Evolutionary conservation across 2,113 vertebrate genomes (phyloP).

Genomic region (Pholis gunnellus): DNA sequence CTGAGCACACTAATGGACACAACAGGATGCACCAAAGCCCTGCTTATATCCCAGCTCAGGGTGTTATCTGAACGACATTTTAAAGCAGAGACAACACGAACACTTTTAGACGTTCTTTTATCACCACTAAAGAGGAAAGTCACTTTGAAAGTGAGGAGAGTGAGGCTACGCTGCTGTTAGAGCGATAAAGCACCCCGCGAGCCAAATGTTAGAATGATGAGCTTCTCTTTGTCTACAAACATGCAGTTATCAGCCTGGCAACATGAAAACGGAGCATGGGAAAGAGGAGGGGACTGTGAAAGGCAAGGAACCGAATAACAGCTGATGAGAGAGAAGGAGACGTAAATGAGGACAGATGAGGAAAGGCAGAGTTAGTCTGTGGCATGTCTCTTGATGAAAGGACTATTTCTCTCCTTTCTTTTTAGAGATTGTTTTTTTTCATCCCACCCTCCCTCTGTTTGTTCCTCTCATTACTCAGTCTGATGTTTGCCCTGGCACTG

Average conservation of each 20-base stretch:
- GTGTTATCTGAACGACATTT: slow-evolving; percentile 14
- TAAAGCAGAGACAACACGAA: slow-evolving; percentile 6
- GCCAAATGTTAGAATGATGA: slow-evolving; percentile 11
- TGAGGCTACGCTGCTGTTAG: not conserved
- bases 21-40: not conserved
- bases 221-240: not conserved
- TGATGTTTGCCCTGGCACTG: slow-evolving; percentile 68
- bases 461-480: slow-evolving; percentile 63
- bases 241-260: not conserved
- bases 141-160: slow-evolving; percentile 8
- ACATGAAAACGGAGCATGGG: not conserved
- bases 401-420: slow-evolving; percentile 63
- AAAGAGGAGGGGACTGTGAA: not conserved
- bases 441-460: slow-evolving; percentile 45
- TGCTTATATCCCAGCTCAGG: not conserved
- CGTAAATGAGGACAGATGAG: slow-evolving; percentile 43
- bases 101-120: slow-evolving; percentile 9
- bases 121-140: not conserved
- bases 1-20: slow-evolving; percentile 7
- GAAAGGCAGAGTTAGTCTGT: slow-evolving; percentile 51
- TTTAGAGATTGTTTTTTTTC: slow-evolving; percentile 59
- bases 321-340: slow-evolving; percentile 12
- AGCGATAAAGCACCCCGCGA: slow-evolving; percentile 16
- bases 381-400: slow-evolving; percentile 61
- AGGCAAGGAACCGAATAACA: slow-evolving; percentile 20